These are phyloP conservation scores for Watsonalla binaria DNA, from an alignment of 2,888 invertebrate species.

Conservation along the genomic window DNA sequence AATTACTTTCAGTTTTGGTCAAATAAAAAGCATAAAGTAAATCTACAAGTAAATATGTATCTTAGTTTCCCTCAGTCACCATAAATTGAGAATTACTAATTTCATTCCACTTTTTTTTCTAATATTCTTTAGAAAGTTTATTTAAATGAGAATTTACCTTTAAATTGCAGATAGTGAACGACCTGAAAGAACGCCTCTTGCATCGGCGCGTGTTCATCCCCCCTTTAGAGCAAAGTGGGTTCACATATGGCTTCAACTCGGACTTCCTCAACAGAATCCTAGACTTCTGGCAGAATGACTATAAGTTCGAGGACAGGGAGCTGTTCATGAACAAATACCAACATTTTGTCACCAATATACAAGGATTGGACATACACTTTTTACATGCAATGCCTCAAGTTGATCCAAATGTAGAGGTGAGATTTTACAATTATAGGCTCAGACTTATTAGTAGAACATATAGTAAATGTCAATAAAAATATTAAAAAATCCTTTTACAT, in stretches of 20 bases:
- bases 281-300: conserved; percentile 88
- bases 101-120: too few relatives aligned
- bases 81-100: too few relatives aligned
- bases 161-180: conserved; percentile 58
- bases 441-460: too few relatives aligned
- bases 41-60: too few relatives aligned
- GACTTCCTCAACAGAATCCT: conserved; percentile 82
- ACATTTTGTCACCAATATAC: conserved; percentile 87
- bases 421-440: conserved; percentile 18
- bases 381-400: conserved; percentile 81
- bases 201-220: conserved; percentile 61
- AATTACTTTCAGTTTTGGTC: too few relatives aligned
- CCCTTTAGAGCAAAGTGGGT: conserved; percentile 83
- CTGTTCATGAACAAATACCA: conserved; percentile 84
- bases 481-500: too few relatives aligned
- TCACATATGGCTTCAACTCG: conserved; percentile 90
- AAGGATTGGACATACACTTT: conserved; percentile 86
- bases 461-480: too few relatives aligned
- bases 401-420: conserved; percentile 38
- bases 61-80: too few relatives aligned
- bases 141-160: too few relatives aligned
- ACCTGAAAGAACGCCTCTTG: conserved; percentile 76
- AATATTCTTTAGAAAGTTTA: too few relatives aligned
- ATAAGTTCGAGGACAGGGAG: conserved; percentile 82
- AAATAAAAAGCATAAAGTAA: too few relatives aligned